Conservation (phyloP, 2,797 vertebrate genomes). For the Periophthalmus magnuspinnatus region DNA sequence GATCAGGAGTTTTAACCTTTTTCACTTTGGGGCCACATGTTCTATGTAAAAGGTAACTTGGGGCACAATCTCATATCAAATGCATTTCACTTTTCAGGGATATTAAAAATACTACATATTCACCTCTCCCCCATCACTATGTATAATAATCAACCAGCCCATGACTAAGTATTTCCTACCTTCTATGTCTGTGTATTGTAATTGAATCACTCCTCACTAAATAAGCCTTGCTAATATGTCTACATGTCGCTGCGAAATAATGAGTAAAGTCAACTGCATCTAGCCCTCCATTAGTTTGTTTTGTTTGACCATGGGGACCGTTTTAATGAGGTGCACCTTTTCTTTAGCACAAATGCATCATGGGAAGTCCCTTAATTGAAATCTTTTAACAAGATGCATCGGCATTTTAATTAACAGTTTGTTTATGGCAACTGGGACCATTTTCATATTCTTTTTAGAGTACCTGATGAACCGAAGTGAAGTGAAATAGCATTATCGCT, state of each 20-base stretch:
- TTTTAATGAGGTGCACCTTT: constrained; percentile 14
- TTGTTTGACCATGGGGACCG: constrained; percentile 7
- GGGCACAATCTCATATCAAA: too few species aligned
- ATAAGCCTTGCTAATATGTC: neutral
- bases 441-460: neutral
- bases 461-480: neutral
- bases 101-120: too few species aligned
- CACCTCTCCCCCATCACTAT: neutral
- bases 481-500: neutral
- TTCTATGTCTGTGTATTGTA: neutral
- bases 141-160: neutral
- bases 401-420: constrained; percentile 15
- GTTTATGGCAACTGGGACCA: constrained; percentile 13
- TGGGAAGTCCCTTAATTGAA: constrained; percentile 11
- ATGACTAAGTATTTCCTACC: too few species aligned
- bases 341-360: constrained; percentile 12
- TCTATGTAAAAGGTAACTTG: too few species aligned
- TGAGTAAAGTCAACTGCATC: neutral
- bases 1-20: too few species aligned
- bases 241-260: neutral
- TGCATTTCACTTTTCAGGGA: too few species aligned
- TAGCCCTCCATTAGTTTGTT: constrained; percentile 3
- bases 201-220: neutral
- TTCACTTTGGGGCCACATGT: too few species aligned
- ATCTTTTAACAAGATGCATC: constrained; percentile 11